phyloP scores from a whole-genome alignment of 2,888 invertebrate species.

The Prosapia bicincta region DNA sequence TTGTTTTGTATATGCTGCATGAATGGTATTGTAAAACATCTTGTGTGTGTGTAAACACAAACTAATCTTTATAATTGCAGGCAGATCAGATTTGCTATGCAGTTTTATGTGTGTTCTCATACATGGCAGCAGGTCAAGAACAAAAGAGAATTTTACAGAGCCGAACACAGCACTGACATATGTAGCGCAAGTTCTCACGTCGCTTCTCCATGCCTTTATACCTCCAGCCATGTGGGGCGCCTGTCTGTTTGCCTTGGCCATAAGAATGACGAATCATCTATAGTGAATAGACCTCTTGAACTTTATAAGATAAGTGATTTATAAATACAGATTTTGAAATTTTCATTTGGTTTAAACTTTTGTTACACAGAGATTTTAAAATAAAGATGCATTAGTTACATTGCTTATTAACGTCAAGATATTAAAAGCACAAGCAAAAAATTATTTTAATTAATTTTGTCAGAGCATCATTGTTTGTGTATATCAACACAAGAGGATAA shows the following conservation, averaged over 20 bases:
- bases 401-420: no score
- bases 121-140: constrained; percentile 90
- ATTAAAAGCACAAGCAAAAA: no score
- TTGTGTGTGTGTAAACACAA: not conserved
- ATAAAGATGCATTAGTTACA: no score
- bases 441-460: no score
- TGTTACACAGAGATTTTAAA: no score
- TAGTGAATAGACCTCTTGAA: not conserved
- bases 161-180: constrained; percentile 11
- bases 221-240: not conserved
- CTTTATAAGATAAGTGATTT: not conserved
- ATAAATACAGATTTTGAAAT: not conserved
- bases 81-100: constrained; percentile 99
- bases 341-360: not conserved
- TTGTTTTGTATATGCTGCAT: no score
- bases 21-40: no score
- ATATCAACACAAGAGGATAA: no score
- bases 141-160: constrained; percentile 45
- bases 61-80: constrained; percentile 51
- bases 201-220: not conserved
- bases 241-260: not conserved
- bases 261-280: not conserved
- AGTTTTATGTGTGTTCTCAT: constrained; percentile 98
- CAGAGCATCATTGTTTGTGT: no score
- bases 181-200: not conserved